Evolutionary conservation across 2,113 vertebrate species (phyloP).

Genomic region (Nannospalax galili): DNA sequence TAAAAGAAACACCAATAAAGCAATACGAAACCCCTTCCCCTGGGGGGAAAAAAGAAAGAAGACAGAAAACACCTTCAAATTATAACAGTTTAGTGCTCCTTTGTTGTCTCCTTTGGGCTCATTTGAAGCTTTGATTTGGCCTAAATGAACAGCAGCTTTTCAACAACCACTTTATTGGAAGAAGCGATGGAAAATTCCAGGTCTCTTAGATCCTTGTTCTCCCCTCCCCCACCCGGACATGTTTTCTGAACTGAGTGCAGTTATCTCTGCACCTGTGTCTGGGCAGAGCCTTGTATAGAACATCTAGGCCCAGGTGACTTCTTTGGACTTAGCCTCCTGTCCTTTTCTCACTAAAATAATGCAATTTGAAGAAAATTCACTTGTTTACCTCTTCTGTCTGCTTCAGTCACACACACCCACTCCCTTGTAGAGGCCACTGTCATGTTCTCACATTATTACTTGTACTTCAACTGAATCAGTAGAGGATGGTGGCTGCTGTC

Average conservation of each 20-base stretch:
- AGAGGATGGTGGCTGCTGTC: background rate
- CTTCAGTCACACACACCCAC: background rate
- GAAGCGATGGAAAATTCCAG: constrained; percentile 59
- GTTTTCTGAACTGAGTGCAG: background rate
- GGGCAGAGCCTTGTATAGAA: background rate
- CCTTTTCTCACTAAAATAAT: background rate
- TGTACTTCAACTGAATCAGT: background rate
- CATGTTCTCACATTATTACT: background rate
- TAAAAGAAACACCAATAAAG: background rate
- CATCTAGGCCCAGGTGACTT: background rate
- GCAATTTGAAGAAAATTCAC: background rate
- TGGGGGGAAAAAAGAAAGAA: background rate
- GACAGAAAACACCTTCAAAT: background rate
- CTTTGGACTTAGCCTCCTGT: background rate
- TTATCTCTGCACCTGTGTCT: background rate
- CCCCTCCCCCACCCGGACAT: background rate
- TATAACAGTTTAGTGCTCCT: background rate
- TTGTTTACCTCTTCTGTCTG: background rate
- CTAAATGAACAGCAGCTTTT: constrained; percentile 27
- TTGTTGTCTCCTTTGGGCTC: background rate
- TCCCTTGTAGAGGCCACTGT: background rate
- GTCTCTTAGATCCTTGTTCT: constrained; percentile 15
- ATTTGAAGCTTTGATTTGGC: constrained; percentile 37
- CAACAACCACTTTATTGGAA: background rate
- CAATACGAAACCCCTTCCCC: background rate